A percentile compares a stretch with the other conserved stretches of the same genome.
These are phyloP conservation scores for Dipus sagitta DNA, from an alignment of 2,797 vertebrate species.

Conservation along the genomic window DNA sequence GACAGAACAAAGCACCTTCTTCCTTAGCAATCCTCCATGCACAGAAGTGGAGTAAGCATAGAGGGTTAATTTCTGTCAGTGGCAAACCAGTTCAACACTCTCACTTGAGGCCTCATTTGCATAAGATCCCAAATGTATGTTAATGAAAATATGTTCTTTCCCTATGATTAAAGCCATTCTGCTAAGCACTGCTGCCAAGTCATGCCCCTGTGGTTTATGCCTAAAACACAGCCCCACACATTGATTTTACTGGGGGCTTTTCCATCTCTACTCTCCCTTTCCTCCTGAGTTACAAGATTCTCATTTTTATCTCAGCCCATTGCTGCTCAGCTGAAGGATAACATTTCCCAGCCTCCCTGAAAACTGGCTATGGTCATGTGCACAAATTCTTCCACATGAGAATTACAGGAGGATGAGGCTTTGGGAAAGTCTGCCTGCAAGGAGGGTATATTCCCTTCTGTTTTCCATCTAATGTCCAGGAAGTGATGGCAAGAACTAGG, in stretches of 20 bases:
- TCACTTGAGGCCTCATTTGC: background rate
- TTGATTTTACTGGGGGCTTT: background rate
- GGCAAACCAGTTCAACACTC: background rate
- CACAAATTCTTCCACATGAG: background rate
- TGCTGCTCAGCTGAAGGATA: background rate
- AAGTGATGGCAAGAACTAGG: background rate
- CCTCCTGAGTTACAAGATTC: background rate
- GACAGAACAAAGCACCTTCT: background rate
- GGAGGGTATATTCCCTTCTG: background rate
- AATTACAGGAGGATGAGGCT: background rate
- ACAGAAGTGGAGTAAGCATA: background rate
- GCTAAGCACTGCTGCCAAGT: constrained; percentile 39
- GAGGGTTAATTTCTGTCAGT: background rate
- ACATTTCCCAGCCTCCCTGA: background rate
- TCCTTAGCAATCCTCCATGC: background rate
- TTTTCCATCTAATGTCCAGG: constrained; percentile 13
- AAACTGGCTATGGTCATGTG: background rate
- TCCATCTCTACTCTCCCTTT: background rate
- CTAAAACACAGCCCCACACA: background rate
- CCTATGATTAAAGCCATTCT: background rate
- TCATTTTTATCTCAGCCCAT: background rate
- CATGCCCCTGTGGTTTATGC: background rate
- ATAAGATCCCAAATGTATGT: background rate
- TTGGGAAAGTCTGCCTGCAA: background rate
- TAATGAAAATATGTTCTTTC: constrained; percentile 35